A percentile compares a stretch with the other conserved stretches of the same genome.
These are phyloP conservation scores for Triplophysa rosa DNA, from an alignment of 2,113 vertebrate species.

Conservation along the genomic window DNA sequence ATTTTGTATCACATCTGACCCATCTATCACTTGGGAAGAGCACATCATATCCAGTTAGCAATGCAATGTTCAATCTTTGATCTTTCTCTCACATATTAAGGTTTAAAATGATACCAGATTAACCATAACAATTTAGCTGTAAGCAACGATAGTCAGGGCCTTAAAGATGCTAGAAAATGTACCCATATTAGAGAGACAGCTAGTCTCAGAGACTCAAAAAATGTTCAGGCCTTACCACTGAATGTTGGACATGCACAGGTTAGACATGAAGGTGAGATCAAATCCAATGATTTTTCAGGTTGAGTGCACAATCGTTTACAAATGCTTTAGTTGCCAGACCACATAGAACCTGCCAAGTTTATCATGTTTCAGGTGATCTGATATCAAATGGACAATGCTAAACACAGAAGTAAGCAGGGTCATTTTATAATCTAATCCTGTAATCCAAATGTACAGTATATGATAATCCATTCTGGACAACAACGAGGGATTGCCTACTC, in stretches of 20 bases:
- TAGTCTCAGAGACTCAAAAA: neutral
- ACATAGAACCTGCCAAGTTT: neutral
- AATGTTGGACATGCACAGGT: conserved; percentile 8
- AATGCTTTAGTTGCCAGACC: neutral
- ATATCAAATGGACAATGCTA: too few species aligned
- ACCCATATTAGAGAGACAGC: neutral
- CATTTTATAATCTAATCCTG: too few species aligned
- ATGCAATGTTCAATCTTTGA: neutral
- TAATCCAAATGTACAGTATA: too few species aligned
- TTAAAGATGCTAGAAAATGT: neutral
- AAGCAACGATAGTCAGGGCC: too few species aligned
- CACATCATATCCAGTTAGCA: neutral
- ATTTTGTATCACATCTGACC: neutral
- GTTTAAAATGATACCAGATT: too few species aligned
- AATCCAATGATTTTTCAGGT: neutral
- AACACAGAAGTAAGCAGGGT: too few species aligned
- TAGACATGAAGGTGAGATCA: conserved; percentile 1
- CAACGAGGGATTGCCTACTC: too few species aligned
- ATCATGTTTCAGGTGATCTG: too few species aligned
- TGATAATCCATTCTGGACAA: too few species aligned
- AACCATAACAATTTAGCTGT: too few species aligned
- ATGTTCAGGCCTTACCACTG: neutral
- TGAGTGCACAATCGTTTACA: neutral
- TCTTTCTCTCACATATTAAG: too few species aligned
- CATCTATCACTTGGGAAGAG: neutral